Evolutionary conservation across 2,888 invertebrate genomes (phyloP).

Genomic region (Brachylomia viminalis): DNA sequence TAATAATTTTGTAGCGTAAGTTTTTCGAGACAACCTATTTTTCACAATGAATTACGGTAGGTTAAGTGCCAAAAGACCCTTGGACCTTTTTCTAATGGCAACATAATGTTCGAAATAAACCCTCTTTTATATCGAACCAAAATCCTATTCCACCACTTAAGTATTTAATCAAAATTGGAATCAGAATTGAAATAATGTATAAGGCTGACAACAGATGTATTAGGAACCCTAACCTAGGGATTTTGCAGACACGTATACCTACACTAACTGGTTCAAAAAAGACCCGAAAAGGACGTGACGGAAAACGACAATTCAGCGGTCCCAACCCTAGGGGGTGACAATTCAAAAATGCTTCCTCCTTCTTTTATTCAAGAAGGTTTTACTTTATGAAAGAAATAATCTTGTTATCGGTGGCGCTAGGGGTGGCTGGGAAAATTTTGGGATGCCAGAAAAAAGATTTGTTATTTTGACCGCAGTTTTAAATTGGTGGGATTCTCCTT

Average conservation of each 20-base stretch:
- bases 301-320: constrained; percentile 58
- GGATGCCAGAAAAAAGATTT: constrained; percentile 17
- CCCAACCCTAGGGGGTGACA: constrained; percentile 42
- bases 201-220: constrained; percentile 39
- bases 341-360: constrained; percentile 56
- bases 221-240: constrained; percentile 35
- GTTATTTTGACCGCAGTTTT: constrained; percentile 26
- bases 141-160: constrained; percentile 15
- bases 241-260: constrained; percentile 59
- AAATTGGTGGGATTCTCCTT: constrained; percentile 12
- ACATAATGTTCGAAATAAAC: constrained; percentile 25
- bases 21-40: constrained; percentile 29
- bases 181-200: constrained; percentile 47
- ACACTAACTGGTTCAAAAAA: constrained; percentile 52
- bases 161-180: constrained; percentile 35
- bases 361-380: constrained; percentile 50
- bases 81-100: constrained; percentile 29
- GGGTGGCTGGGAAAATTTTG: constrained; percentile 39
- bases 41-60: constrained; percentile 33
- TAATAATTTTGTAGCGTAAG: constrained; percentile 23
- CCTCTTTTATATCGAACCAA: constrained; percentile 29
- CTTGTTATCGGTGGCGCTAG: constrained; percentile 31
- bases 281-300: constrained; percentile 58
- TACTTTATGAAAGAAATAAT: constrained; percentile 55
- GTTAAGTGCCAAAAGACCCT: constrained; percentile 24